Base-by-base conservation (phyloP, 2,797 vertebrate species). In the Centropyge bicolor region DNA sequence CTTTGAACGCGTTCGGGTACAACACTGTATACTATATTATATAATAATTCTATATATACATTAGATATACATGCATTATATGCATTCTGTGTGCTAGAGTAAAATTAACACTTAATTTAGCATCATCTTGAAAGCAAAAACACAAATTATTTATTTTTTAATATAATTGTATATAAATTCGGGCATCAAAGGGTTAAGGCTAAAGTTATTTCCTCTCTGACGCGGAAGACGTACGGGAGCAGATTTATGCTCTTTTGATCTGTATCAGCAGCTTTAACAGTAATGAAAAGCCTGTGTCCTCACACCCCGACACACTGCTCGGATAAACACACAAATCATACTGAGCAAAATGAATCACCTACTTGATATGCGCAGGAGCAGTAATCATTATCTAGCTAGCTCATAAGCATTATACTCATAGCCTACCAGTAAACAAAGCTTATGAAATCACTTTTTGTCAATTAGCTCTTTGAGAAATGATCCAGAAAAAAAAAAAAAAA, bases 391-490 rank as follows among this genome's bases (percentile, higher is more conserved):
- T 90, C 84, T 51, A 27, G 78, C 80, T 36, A 48, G 82, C 88
- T 92, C 85, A 87, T 86, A 60, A 88, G 88, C 73, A 91, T 84
- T 84, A 76, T 72, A 82, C 81, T 86, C 85, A 81, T 69, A 81
- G 77, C 59, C 22, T 69, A 86, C 75, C 82, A 79, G 90, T 82
- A 88, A 91, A 91, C 91, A 89, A 86, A 91, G 85, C 85, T 84
- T 62, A 80, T 79, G 75, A 84, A 88, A 93, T 89, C 80, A 60
- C 67, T 86, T 91, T 89, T 87, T 89, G 83, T 88, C 88, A 88
- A 88, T 90, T 90, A 90, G 81, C 79, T 89, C 75, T 83, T 81
- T 76, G 81, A 89, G 84, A 86, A 87, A 85, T 74, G 74, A 87
- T 79, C 62, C 55, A 16, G 65, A 70, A 63, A 62, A 67, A 85